phyloP scores from a whole-genome alignment of 2,888 invertebrate species.

The Conistra vaccinii region DNA sequence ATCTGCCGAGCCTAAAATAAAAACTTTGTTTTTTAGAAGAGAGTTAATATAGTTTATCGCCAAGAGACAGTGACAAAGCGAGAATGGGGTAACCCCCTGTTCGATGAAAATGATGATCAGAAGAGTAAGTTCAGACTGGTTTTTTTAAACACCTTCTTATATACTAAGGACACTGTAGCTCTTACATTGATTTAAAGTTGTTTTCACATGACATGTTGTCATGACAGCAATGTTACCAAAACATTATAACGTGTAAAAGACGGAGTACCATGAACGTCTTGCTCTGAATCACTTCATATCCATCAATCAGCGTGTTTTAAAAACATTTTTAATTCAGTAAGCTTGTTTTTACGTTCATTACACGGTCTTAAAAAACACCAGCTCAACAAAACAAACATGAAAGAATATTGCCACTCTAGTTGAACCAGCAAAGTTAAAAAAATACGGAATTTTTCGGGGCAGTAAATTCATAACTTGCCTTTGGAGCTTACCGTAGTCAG shows the following conservation, averaged over 20 bases:
- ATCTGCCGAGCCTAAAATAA: no score
- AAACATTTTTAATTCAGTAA: neutral
- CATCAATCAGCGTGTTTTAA: neutral
- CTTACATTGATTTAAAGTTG: neutral
- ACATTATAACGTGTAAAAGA: neutral
- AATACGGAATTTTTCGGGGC: conserved; percentile 3
- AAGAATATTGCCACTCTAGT: conserved; percentile 30
- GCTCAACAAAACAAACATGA: conserved; percentile 12
- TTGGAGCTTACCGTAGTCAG: conserved; percentile 50
- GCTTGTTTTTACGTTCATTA: neutral
- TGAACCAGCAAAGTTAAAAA: conserved; percentile 6
- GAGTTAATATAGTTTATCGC: neutral
- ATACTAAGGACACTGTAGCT: neutral
- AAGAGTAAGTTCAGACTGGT: neutral
- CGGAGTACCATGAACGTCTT: neutral
- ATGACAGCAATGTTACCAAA: no score
- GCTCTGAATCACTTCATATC: neutral
- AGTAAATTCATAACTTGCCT: conserved; percentile 46
- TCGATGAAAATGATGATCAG: neutral
- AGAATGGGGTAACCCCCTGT: neutral
- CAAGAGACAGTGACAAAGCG: neutral
- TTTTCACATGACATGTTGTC: neutral
- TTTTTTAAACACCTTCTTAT: neutral
- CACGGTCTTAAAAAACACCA: neutral
- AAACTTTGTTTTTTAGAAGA: no score